A percentile compares a stretch with the other conserved stretches of the same genome.
Conservation (phyloP, 2,888 invertebrate species). For the Zeuzera pyrina region DNA sequence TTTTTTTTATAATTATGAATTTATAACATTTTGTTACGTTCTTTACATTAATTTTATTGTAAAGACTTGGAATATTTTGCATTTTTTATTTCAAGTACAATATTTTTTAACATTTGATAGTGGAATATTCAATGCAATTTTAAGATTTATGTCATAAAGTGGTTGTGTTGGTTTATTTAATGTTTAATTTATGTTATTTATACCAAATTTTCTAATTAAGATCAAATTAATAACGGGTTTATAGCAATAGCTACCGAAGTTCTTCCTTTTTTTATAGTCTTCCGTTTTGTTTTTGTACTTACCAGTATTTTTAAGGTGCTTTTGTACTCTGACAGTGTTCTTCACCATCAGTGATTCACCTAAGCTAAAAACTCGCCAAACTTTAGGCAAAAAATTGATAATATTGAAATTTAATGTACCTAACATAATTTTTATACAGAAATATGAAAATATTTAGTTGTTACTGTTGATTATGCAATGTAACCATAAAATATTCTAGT, state of each 20-base stretch:
- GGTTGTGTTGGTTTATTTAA: slow-evolving; percentile 72
- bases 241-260: slow-evolving; percentile 44
- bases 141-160: slow-evolving; percentile 44
- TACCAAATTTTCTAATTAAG: slow-evolving; percentile 47
- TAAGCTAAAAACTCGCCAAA: slow-evolving; percentile 52
- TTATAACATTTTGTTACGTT: no score
- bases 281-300: slow-evolving; percentile 64
- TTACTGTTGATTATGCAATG: no score
- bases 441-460: slow-evolving; percentile 65
- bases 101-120: slow-evolving; percentile 30
- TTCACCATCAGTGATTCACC: slow-evolving; percentile 24
- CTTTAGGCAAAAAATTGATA: slow-evolving; percentile 49
- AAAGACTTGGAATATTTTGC: slow-evolving; percentile 7
- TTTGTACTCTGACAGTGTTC: slow-evolving; percentile 29
- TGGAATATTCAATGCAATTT: slow-evolving; percentile 36
- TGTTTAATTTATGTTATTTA: slow-evolving; percentile 62
- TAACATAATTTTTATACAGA: slow-evolving; percentile 67
- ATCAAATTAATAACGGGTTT: slow-evolving; percentile 48
- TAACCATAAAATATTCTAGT: no score
- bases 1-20: no score
- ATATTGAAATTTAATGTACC: slow-evolving; percentile 56
- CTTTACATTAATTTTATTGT: slow-evolving; percentile 4
- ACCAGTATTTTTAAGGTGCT: slow-evolving; percentile 49
- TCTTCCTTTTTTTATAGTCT: slow-evolving; percentile 45
- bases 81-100: slow-evolving; percentile 41